Base-by-base conservation (phyloP, 2,888 invertebrate species). In the Cephalotes varians region DNA sequence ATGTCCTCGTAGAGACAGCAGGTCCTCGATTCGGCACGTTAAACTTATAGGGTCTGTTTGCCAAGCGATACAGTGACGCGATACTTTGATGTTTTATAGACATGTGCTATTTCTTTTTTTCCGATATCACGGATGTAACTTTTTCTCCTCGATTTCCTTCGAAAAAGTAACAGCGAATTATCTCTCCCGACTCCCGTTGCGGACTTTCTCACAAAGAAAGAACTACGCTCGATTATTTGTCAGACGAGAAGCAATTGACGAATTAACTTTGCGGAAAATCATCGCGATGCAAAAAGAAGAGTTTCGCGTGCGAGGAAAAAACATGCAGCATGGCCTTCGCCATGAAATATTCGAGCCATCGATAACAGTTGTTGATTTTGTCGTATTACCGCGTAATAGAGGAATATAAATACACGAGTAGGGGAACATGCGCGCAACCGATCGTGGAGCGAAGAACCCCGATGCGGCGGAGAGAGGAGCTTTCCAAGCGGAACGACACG, bases 401-500 rank as follows among this genome's bases (percentile, higher is more conserved):
- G 69, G 56, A 79, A 79, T 79, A 69, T 69, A 79, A 79, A 79
- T 79, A 79, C 73, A 21, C 28, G 49, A 71, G 51, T 31, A 71
- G 64, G 56, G 77, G 73, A 40, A 81, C 62, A 37, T 85, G 74
- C 40, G 69, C 31, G 60, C 47, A 77, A 73, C 67, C 73, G 83
- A 88, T 85, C 79, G 85, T 71, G 80, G 62, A 51, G 34, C 77
- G 60, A 83, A 77, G 85, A 67, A 44, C 40, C 67, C 77, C 40
- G 74, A 76, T 51, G 60, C 79, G 58, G 81, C 54, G 74, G 82
- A 73, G 37, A 73, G 37, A 80, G 81, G 54, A 85, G 65, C 71
- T 83, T 83, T 56, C 84, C 71, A 84, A 88, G 85, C 88, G 90
- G 83, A 88, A 90, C 84, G 90, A 80, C 81, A 84, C 72, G 79